These are phyloP conservation scores for Xenus cinereus DNA, from an alignment of 2,113 vertebrate genomes.

Conservation along the genomic window DNA sequence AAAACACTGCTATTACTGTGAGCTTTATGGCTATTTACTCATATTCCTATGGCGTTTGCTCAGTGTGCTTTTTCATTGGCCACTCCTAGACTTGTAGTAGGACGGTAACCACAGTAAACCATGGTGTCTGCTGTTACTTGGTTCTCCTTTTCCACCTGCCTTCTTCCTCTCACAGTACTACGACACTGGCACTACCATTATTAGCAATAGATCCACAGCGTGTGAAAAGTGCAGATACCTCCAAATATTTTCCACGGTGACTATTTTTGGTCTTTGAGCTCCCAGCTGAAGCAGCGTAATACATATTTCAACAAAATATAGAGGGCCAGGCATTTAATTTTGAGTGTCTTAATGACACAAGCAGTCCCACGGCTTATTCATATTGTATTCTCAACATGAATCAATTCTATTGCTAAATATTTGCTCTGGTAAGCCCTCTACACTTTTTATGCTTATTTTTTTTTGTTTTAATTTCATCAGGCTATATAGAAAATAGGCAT, in stretches of 20 bases:
- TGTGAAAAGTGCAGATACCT: not conserved
- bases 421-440: not conserved
- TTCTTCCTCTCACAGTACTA: not conserved
- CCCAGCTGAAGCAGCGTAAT: not conserved
- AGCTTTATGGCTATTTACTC: not conserved
- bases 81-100: not conserved
- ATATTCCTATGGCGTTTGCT: not conserved
- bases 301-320: not conserved
- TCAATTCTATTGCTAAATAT: not conserved
- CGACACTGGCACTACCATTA: not conserved
- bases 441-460: not conserved
- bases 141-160: not conserved
- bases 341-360: not conserved
- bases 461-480: not conserved
- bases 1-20: not conserved
- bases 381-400: not conserved
- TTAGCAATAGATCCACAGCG: not conserved
- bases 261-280: not conserved
- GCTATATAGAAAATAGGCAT: not conserved
- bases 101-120: not conserved
- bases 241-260: not conserved
- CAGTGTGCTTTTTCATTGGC: not conserved
- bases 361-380: not conserved
- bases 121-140: not conserved
- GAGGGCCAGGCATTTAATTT: not conserved